Base-by-base conservation (phyloP, 1,140 invertebrate genomes). In the Ips typographus region DNA sequence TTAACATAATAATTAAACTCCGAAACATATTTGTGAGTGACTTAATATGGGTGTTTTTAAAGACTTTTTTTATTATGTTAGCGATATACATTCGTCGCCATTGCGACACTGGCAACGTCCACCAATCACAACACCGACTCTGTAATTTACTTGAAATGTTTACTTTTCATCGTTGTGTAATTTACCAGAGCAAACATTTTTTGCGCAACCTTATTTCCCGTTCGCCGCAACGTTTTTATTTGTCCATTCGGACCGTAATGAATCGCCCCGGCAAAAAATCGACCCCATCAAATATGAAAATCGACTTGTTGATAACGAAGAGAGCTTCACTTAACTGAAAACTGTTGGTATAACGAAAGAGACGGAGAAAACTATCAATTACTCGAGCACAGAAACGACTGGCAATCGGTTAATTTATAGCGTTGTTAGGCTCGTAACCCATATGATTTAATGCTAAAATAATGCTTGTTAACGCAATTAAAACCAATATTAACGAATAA, bases 371-470 rank as follows among this genome's bases (percentile, higher is more conserved):
- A 65, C 64, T 66, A 66, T 66, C 64, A 66, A 66, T 66, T 56
- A 56, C 53, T 65, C 42, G 38, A 40, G 37, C 22, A 8, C 40
- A 58, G 41, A 57, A 49, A 49, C n/a, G 58, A 38, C 55, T 40
- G 49, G 40, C 43, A 55, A 65, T 5, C 51, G n/a, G 42, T 40
- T 44, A 66, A 66, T 66, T 66, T 66, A 66, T 66, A 37, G 38
- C 64, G 42, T 66, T 57, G 55, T 66, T 66, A 40, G 6, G 41
- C 39, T 66, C 64, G 64, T 44, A 66, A 58, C 64, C 55, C 40
- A 66, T 66, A 68, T 68, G 65, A 68, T 68, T 68, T 68, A 68
- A 68, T 68, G 65, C 49, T 60, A 42, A 68, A 68, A 68, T 68
- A 68, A 68, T 68, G 65, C 57, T 68, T 61, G 65, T 68, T 68